Percentiles rank a stretch among this genome's conserved stretches.
Evolutionary conservation across 2,113 vertebrate genomes (phyloP).

Genomic region (Meriones unguiculatus): DNA sequence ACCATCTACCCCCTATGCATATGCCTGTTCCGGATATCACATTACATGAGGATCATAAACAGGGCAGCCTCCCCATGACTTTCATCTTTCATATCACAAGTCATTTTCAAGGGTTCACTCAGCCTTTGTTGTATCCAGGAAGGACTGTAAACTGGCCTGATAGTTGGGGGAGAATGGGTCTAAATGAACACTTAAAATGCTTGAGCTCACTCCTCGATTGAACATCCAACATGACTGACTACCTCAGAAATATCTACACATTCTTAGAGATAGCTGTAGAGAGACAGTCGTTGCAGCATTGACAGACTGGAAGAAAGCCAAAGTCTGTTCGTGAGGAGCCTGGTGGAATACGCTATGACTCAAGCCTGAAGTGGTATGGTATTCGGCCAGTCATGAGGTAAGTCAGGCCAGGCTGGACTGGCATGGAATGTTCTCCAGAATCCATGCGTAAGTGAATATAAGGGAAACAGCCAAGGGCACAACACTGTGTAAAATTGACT

Average conservation of each 20-base stretch:
- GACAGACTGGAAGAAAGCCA: background rate
- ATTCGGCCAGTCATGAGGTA: background rate
- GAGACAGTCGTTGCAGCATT: background rate
- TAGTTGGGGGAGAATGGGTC: slow-evolving; percentile 16
- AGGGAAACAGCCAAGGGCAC: background rate
- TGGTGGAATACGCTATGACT: background rate
- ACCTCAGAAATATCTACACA: background rate
- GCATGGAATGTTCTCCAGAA: background rate
- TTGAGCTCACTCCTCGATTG: background rate
- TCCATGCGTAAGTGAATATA: background rate
- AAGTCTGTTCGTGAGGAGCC: background rate
- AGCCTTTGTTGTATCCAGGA: background rate
- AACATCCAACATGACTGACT: background rate
- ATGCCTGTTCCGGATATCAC: background rate
- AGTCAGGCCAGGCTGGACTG: background rate
- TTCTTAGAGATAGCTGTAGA: background rate
- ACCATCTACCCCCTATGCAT: background rate
- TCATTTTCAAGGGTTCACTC: slow-evolving; percentile 34
- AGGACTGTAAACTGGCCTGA: background rate
- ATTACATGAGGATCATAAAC: background rate
- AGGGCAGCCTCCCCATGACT: background rate
- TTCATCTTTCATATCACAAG: slow-evolving; percentile 1
- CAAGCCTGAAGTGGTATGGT: no score
- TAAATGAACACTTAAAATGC: background rate
- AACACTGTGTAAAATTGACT: background rate